These are phyloP conservation scores for Elaeidobius kamerunicus DNA, from an alignment of 2,888 invertebrate genomes.

Conservation along the genomic window DNA sequence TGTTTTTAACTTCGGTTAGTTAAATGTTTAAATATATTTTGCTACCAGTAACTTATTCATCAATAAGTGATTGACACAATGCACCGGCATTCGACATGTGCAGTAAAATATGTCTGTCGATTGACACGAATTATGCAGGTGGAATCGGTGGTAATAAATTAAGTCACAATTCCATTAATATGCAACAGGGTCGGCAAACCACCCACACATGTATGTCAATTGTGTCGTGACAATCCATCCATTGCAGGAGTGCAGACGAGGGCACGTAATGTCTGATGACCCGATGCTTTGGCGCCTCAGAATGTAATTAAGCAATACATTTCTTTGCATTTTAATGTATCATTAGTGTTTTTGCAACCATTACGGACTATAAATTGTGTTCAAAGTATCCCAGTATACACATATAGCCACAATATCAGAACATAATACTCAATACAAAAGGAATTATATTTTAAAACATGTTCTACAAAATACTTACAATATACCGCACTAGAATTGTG, in stretches of 20 bases:
- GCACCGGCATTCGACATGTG: neutral
- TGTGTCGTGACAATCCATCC: conserved; percentile 22
- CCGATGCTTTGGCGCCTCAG: conserved; percentile 23
- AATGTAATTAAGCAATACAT: conserved; percentile 14
- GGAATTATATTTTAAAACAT: no score
- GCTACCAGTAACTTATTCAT: no score
- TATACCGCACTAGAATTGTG: neutral
- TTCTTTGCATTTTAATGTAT: conserved; percentile 21
- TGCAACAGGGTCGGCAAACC: conserved; percentile 30
- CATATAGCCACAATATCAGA: no score
- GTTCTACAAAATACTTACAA: neutral
- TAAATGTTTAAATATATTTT: no score
- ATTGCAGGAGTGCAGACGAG: conserved; percentile 20
- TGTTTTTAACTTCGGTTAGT: no score
- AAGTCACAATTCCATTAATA: conserved; percentile 22
- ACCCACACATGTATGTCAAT: conserved; percentile 28
- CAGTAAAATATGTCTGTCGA: neutral
- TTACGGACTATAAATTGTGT: no score
- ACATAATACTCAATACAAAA: no score
- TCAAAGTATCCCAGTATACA: no score
- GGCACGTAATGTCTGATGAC: conserved; percentile 24
- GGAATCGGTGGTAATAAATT: conserved; percentile 25
- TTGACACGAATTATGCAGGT: conserved; percentile 24
- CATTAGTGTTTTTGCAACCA: neutral
- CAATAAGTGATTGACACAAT: neutral